Evolutionary conservation across 2,888 invertebrate genomes (phyloP), one percentile per base, ranked within the genome.

Genomic region (Eucera pruinosa): DNA sequence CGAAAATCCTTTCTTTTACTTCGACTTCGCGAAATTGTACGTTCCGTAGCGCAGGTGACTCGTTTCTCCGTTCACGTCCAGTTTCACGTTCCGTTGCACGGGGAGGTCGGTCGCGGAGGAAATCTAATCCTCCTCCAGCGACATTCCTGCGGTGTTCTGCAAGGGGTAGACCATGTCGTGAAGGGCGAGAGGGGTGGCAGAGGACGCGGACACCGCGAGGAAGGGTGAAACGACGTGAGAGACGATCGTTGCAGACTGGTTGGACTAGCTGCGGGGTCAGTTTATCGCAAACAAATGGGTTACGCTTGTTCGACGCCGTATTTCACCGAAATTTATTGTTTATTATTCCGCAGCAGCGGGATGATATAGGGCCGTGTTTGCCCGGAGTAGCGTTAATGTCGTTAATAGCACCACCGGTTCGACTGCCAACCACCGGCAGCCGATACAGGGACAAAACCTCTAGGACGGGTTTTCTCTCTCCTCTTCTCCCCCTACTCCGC

Each of bases 221-320:
- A 72, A 76, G 78, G 84, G 78, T 81, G 81, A 81, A 67, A 70
- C 62, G 76, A 69, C 60, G 82, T 66, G 78, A 80, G 87, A 82
- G 84, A 81, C 78, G 86, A 75, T 84, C 80, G 84, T 80, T 80
- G 82, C 73, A 83, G 88, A 90, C 91, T 91, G 90, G 90, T 90
- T 85, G 79, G 89, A 90, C 90, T 89, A 88, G 90, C 89, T 89
- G 66, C 89, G 89, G 89, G 90, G 91, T 91, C 90, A 91, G 89
- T 91, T 91, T 91, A 91, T 91, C 90, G 90, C 91, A 90, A 91
- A 91, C 91, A 91, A 91, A 91, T 91, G 90, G 91, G 91, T 91
- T 91, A 90, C 89, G 91, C 89, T 90, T 88, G 89, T 90, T 90
- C 90, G 89, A 81, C 88, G 91, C 90, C 90, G 89, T 91, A 91